Base-by-base conservation (phyloP, 1,140 invertebrate genomes). In the Tetranychus cinnabarinus region DNA sequence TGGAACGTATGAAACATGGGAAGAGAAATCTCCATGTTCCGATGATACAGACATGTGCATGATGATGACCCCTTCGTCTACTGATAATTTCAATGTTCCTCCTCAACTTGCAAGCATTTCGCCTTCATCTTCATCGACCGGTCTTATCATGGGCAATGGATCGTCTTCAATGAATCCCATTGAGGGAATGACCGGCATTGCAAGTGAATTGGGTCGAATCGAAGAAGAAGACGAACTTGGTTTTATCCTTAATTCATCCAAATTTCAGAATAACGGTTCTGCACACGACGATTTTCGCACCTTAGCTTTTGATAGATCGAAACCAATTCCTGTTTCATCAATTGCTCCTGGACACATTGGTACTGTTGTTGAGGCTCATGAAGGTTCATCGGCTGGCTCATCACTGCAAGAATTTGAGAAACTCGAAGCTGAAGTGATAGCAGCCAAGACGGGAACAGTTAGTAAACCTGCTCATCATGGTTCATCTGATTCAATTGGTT, bases 241-340 rank as follows among this genome's bases (percentile, higher is more conserved):
- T 31, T 15, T 36, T 1, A 36, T 15, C 8, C 81, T 84, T 63
- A 60, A 62, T 39, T 54, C 46, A 35, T 60, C 62, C 35, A 60
- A 63, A 35, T 42, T 52, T 0, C 61, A 62, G 39, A 12, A 34
- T 33, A 62, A 62, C 56, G 59, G 58, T 42, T 7, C 45, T 62
- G 10, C 33, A 13, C 54, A 56, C 66, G 81, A 84, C 8, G 78
- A 79, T 48, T 85, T 82, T 65, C 84, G 86, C 1, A 84, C 0
- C 80, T 83, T 2, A 78, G 82, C 64, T 82, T 82, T 70, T 84
- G 86, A 56, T 68, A 70, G 31, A 58, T 50, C 23, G 12, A 62
- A 58, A 37, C 55, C 61, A 2, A 62, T 58, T 58, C 13, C 42
- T n/a, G 34, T 61, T 42, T 13, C 42, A 35, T 31, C 34, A 23